Evolutionary conservation across 1,140 invertebrate species (phyloP), one percentile per base, ranked within the genome.

Genomic region (Pogonomyrmex barbatus): DNA sequence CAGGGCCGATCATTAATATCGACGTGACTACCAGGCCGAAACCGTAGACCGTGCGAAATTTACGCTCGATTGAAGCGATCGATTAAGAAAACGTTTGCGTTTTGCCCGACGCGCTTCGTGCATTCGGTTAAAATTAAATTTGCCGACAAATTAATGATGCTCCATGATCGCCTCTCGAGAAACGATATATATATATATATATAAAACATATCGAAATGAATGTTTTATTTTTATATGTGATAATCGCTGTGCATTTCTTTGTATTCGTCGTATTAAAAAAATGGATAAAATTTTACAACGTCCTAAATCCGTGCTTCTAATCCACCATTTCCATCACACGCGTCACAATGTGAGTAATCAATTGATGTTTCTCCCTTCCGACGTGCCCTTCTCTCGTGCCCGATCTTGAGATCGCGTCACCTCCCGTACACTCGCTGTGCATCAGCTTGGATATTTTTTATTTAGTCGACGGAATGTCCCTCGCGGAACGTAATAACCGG

Each of bases 1-100:
- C 86, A 17, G 85, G 60, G 5, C 79, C 85, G 88, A 90, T 92
- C 90, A 91, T 92, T 91, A 92, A 90, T 92, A 89, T 91, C 89
- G 85, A 89, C 90, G 81, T 90, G 87, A 92, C 89, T 83, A 83
- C 88, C 84, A 82, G 87, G 42, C 81, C 88, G 86, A 89, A 88
- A 87, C 67, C 88, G 85, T 87, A 81, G 85, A 88, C 42, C 54
- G 36, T 83, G 68, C 54, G 68, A 83, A 83, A 83, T 83, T 75
- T 60, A 89, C 79, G 75, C 81, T 39, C 54, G 78, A 82, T 67
- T 42, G 60, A 79, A 54, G 75, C 70, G 75, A 76, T 78, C 39
- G 79, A 83, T 83, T 83, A 50, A 83, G 79, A 50, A 36, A 33
- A 78, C 56, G 45, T n/a, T 76, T 60, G 73, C 60, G 24, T 65